Evolutionary conservation across 2,888 invertebrate genomes (phyloP), one percentile per base, ranked within the genome.

Genomic region (Parascotia fuliginaria): DNA sequence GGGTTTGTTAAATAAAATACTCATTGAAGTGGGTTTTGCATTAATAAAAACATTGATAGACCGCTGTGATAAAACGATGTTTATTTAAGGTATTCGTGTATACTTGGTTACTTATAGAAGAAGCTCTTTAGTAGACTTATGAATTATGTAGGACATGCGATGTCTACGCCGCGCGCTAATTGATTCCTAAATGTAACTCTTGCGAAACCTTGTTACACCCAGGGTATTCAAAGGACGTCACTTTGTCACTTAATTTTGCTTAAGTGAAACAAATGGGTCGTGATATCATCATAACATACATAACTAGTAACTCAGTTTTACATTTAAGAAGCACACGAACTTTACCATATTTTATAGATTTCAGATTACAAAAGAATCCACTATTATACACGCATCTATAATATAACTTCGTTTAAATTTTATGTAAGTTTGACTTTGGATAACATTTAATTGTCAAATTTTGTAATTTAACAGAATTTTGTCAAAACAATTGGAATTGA

Each of bases 151-250:
- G 63, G 58, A 67, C 60, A 58, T 49, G 51, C 60, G 52, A 61
- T 60, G 68, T 46, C 41, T 45, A 27, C 34, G 27, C 29, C 42
- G 67, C 60, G 55, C 56, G 67, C 78, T 87, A 87, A 87, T 84
- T 85, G 83, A 85, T 84, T 82, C 76, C 67, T 67, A 70, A 75
- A 76, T 77, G 74, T 75, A 74, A 68, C 71, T 65, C 67, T 71
- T 48, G 60, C 62, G 57, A 64, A 69, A 67, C 65, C 63, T 54
- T 59, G 59, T 66, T 55, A 37, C 44, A 41, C 16, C 32, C 40
- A 58, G 54, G 50, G 43, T 34, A 55, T 44, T 31, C 38, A 22
- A 43, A 42, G 51, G 39, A 33, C 46, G 46, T 43, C 45, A 56
- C 33, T 55, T 55, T 28, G 33, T 33, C 42, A 36, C n/a, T 54